These are phyloP conservation scores for Menidia menidia DNA, from an alignment of 2,797 vertebrate genomes.

Conservation along the genomic window DNA sequence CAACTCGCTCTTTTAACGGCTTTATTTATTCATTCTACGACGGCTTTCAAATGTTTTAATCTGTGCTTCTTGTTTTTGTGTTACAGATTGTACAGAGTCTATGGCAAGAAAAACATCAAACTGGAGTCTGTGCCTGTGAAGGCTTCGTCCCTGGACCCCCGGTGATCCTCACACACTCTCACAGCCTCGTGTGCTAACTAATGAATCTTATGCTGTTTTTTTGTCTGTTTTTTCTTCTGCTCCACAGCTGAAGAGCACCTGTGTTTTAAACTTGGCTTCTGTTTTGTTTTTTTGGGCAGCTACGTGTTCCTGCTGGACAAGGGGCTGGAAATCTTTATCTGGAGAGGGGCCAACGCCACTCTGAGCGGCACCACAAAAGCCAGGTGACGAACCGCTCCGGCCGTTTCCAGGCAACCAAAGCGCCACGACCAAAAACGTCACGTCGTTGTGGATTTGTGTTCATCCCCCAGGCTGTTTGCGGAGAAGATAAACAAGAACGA, in stretches of 20 bases:
- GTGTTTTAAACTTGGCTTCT: too few species aligned
- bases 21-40: background rate
- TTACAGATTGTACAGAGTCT: conserved; percentile 91
- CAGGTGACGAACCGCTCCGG: conserved; percentile 78
- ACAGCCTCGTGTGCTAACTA: background rate
- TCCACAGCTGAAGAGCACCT: too few species aligned
- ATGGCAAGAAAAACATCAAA: conserved; percentile 94
- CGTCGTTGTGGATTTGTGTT: background rate
- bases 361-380: conserved; percentile 93
- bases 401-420: too few species aligned
- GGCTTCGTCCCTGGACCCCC: conserved; percentile 90
- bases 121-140: conserved; percentile 92
- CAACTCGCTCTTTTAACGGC: background rate
- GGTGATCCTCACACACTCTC: conserved; percentile 77
- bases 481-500: conserved; percentile 99
- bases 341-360: conserved; percentile 92
- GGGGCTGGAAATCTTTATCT: conserved; percentile 89
- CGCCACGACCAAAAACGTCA: background rate
- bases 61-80: background rate
- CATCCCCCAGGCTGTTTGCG: conserved; percentile 87
- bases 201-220: too few species aligned
- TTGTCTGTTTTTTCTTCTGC: too few species aligned
- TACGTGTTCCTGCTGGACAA: conserved; percentile 94
- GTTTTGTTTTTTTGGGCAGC: conserved; percentile 69
- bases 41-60: background rate